A percentile compares a stretch with the other conserved stretches of the same genome.
phyloP scores from a whole-genome alignment of 2,797 vertebrate species.

The Enteromius radiatus region DNA sequence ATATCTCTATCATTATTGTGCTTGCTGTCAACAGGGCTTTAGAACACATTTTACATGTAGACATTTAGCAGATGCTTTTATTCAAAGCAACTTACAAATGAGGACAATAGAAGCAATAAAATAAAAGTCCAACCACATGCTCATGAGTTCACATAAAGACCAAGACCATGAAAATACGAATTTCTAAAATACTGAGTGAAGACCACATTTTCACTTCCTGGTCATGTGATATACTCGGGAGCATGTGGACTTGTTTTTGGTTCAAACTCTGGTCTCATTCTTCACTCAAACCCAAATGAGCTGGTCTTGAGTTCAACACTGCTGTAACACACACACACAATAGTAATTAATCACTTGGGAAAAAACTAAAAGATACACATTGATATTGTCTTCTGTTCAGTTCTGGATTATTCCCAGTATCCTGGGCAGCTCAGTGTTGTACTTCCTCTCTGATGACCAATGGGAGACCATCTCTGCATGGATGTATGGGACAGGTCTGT shows the following conservation, averaged over 20 bases:
- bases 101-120: no score
- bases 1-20: no score
- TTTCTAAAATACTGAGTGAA: neutral
- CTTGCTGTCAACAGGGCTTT: no score
- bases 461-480: slow-evolving; percentile 86
- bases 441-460: slow-evolving; percentile 87
- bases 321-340: neutral
- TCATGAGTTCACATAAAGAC: neutral
- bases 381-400: slow-evolving; percentile 61
- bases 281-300: neutral
- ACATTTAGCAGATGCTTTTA: no score
- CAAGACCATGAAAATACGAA: neutral
- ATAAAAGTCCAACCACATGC: neutral
- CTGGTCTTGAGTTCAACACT: neutral
- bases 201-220: neutral
- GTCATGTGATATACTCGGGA: neutral
- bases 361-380: neutral
- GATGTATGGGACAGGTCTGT: slow-evolving; percentile 87
- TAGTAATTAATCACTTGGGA: neutral
- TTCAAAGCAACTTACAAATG: no score
- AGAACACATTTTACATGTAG: no score
- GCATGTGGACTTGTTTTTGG: neutral
- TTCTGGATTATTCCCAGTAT: slow-evolving; percentile 96
- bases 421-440: slow-evolving; percentile 89
- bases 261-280: neutral